Evolutionary conservation across 2,888 invertebrate species (phyloP), one percentile per base, ranked within the genome.

Genomic region (Rotaria magnacalcarata): DNA sequence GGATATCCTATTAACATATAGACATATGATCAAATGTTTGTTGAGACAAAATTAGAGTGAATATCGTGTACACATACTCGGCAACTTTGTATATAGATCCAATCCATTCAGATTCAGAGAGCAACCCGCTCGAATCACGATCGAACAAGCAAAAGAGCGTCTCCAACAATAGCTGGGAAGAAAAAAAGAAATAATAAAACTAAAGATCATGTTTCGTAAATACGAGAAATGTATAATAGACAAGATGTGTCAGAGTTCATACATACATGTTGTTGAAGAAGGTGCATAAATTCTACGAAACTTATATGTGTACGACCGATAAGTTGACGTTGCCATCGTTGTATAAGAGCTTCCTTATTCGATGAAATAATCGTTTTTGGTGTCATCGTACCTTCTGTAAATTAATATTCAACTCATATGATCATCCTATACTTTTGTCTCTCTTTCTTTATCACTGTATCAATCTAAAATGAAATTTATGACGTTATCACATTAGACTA

Each of bases 71-170:
- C 34, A 67, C 67, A 67, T 67, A 67, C 67, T 67, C 67, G 67
- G 67, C 67, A 34, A 67, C 34, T 67, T 67, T 67, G 34, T 67
- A 67, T 67, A 67, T 19, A 67, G 67, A 67, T 67, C 67, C 67
- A 34, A 67, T 67, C 67, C 67, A 67, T 67, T 67, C 67, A 34
- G 67, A 34, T 67, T 67, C 67, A 41, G 67, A 41, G 67, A 67
- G 67, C 34, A 16, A 34, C 3, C 67, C 34, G 67, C 34, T 67
- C 34, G 67, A 41, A 67, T 67, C 67, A 67, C 67, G 67, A 67
- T 67, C 67, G 67, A 67, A 67, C 34, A 67, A 34, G 34, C 67
- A 67, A 67, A 67, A 67, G 34, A 67, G 14, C 34, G 67, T 67
- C 34, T 67, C 67, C 19, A 67, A 67, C 67, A 67, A 67, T 67